Base-by-base conservation (phyloP, 2,113 vertebrate species). In the Nothoprocta perdicaria region DNA sequence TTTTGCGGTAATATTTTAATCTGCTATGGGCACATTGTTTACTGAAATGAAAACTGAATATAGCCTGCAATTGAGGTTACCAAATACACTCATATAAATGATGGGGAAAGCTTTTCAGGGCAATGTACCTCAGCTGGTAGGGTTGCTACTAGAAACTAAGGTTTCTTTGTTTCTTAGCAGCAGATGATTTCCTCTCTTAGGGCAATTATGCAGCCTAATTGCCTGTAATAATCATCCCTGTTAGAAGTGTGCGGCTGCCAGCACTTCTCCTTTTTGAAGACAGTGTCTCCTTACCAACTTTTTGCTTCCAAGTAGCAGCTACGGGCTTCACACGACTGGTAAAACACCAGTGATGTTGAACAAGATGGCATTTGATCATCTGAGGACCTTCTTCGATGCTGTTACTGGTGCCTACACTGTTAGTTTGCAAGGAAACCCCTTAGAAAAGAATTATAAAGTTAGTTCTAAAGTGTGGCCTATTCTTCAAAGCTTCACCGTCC, bases 181-280 rank as follows among this genome's bases (percentile, higher is more conserved):
- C 46, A 46, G 46, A 46, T 46, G 84, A 96, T 95, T 96, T 97
- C 88, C 88, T 93, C 77, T 88, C 80, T 48, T 80, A 73, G 79
- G 90, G 85, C 89, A 93, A 85, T 97, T 93, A 86, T 67, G 57
- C 43, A 58, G 79, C 83, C 60, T 91, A 94, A 96, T 95, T 93
- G 93, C 72, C 93, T 90, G 81, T 85, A 95, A 96, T 91, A 96
- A 95, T 86, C 82, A 89, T 75, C 81, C 78, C 60, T 78, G 58
- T 78, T 92, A 80, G 40, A 94, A 95, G 79, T 78, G 45, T 82
- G 84, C 52, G 55, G 58, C 41, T 38, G 35, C 79, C 52, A 71
- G 62, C 29, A 77, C 4, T 43, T 78, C 45, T 78, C 12, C 2
- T 80, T 76, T 73, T 52, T 61, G 10, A 60, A 67, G 84, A 48